phyloP scores from a whole-genome alignment of 2,888 invertebrate species.

The Noctua comes region DNA sequence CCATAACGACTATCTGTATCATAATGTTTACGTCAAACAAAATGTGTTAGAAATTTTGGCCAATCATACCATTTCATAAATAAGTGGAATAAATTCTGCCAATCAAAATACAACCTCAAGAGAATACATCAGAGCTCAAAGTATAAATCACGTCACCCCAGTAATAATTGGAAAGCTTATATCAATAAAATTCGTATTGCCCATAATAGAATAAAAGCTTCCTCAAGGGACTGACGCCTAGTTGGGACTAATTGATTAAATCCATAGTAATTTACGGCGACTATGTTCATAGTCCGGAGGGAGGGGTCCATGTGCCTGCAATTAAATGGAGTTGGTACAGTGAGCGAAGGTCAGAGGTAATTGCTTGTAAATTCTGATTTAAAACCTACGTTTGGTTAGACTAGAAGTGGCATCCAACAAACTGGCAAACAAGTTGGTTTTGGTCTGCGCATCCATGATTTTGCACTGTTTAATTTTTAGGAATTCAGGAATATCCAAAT shows the following conservation, averaged over 20 bases:
- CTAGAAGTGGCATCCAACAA: background rate
- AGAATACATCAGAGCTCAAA: background rate
- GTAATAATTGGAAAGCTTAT: conserved; percentile 11
- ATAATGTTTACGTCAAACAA: background rate
- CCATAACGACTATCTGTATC: background rate
- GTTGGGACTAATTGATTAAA: conserved; percentile 46
- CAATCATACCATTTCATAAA: background rate
- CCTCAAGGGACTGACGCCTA: conserved; percentile 2
- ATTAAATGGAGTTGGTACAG: conserved; percentile 22
- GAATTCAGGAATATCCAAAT: background rate
- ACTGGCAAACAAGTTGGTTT: no score
- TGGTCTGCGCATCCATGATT: background rate
- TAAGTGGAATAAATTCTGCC: background rate
- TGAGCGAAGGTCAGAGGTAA: conserved; percentile 5
- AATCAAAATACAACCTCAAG: background rate
- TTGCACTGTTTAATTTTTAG: background rate
- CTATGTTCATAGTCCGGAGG: conserved; percentile 6
- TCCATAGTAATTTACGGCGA: conserved; percentile 34
- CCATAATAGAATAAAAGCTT: background rate
- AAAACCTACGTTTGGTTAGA: background rate
- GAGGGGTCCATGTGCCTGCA: conserved; percentile 10
- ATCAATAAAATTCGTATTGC: conserved; percentile 26
- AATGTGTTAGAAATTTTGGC: background rate
- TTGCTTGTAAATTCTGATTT: background rate
- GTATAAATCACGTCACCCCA: background rate